Percentiles rank a stretch among this genome's conserved stretches.
phyloP scores from a whole-genome alignment of 2,888 invertebrate genomes.

The Agriopis marginaria region DNA sequence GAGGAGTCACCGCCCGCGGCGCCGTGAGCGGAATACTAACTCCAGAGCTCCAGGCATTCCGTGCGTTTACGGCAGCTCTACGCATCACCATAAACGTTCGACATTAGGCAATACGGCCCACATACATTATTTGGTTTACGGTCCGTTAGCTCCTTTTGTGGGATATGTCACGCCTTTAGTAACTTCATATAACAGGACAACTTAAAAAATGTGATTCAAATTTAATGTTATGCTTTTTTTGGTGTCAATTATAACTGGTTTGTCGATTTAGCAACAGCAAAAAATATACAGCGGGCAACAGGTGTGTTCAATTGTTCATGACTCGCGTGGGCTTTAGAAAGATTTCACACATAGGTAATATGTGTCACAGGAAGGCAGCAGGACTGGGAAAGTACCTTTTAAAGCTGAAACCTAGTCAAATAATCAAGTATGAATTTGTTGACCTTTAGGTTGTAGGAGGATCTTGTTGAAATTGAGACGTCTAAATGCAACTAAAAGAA shows the following conservation, averaged over 20 bases:
- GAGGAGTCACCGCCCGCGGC: constrained; percentile 80
- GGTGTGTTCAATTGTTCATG: constrained; percentile 20
- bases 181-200: constrained; percentile 39
- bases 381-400: constrained; percentile 20
- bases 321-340: constrained; percentile 15
- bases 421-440: background rate
- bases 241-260: constrained; percentile 12
- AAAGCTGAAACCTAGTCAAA: background rate
- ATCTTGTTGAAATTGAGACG: background rate
- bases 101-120: constrained; percentile 75
- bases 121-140: constrained; percentile 73
- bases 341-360: constrained; percentile 10
- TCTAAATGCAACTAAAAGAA: background rate
- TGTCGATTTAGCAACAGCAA: constrained; percentile 10
- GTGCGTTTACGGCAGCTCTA: constrained; percentile 64
- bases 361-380: constrained; percentile 7
- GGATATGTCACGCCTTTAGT: constrained; percentile 52
- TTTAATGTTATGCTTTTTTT: constrained; percentile 21
- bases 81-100: constrained; percentile 69
- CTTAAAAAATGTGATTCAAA: constrained; percentile 26
- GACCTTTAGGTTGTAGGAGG: background rate
- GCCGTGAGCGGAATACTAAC: constrained; percentile 78
- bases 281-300: constrained; percentile 15
- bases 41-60: constrained; percentile 69
- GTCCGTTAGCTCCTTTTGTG: constrained; percentile 73